phyloP scores from a whole-genome alignment of 2,113 vertebrate species.

The Leucoraja erinaceus region DNA sequence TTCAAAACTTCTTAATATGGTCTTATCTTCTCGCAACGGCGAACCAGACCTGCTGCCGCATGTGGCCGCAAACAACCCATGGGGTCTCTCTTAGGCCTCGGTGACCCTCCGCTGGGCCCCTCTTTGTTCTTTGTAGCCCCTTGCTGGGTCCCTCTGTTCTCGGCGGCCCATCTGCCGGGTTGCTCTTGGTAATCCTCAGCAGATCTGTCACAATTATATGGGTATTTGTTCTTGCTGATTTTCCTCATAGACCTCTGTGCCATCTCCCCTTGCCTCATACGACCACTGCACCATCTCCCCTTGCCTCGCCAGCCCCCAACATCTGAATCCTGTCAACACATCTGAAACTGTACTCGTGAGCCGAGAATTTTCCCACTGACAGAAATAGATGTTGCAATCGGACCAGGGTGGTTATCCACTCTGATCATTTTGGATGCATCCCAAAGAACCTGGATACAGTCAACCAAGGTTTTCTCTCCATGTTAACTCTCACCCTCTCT shows the following conservation, averaged over 20 bases:
- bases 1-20: too few species aligned
- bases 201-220: neutral
- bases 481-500: too few species aligned
- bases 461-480: neutral
- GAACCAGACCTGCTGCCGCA: too few species aligned
- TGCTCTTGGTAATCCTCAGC: neutral
- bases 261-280: neutral
- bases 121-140: too few species aligned
- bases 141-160: too few species aligned
- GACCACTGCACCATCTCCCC: neutral
- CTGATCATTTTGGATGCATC: neutral
- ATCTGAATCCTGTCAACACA: too few species aligned
- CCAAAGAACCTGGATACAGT: neutral
- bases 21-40: too few species aligned
- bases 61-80: too few species aligned
- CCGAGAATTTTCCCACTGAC: neutral
- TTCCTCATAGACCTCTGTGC: neutral
- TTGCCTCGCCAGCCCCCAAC: too few species aligned
- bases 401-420: neutral
- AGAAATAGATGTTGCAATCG: neutral
- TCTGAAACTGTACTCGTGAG: neutral
- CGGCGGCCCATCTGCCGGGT: too few species aligned
- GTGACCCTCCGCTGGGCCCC: too few species aligned
- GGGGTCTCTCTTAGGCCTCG: too few species aligned
- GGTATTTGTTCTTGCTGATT: neutral